Evolutionary conservation across 2,113 vertebrate genomes (phyloP).

Genomic region (Plecturocebus donacophilus): DNA sequence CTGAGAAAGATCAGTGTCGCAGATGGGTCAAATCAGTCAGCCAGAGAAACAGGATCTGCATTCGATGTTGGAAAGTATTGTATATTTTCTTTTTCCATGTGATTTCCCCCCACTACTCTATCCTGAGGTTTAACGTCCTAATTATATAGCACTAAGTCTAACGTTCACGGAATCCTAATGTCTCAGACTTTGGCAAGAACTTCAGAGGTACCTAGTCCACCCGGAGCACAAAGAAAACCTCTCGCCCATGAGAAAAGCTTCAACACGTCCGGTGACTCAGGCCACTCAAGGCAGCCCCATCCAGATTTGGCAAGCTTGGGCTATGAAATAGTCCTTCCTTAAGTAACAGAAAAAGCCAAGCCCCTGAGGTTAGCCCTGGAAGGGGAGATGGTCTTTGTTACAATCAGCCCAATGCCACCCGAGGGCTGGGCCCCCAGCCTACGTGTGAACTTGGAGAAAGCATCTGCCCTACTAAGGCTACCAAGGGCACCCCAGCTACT

Average conservation of each 20-base stretch:
- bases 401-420: neutral
- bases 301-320: neutral
- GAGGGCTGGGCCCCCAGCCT: neutral
- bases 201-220: neutral
- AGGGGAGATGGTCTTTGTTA: neutral
- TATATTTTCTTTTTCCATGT: neutral
- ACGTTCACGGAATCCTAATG: neutral
- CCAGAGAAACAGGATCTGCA: neutral
- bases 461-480: fast-evolving
- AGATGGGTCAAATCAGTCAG: neutral
- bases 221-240: neutral
- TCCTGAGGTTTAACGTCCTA: neutral
- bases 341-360: neutral
- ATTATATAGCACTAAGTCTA: neutral
- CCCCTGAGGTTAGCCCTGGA: neutral
- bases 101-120: neutral
- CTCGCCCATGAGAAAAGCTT: neutral
- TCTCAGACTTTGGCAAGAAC: neutral
- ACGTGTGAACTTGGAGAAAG: neutral
- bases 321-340: neutral
- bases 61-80: neutral
- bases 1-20: neutral
- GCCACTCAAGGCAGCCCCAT: neutral
- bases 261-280: neutral
- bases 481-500: neutral